A percentile compares a stretch with the other conserved stretches of the same genome.
phyloP scores from a whole-genome alignment of 2,888 invertebrate genomes.

The Hirtodrosophila trivittata region DNA sequence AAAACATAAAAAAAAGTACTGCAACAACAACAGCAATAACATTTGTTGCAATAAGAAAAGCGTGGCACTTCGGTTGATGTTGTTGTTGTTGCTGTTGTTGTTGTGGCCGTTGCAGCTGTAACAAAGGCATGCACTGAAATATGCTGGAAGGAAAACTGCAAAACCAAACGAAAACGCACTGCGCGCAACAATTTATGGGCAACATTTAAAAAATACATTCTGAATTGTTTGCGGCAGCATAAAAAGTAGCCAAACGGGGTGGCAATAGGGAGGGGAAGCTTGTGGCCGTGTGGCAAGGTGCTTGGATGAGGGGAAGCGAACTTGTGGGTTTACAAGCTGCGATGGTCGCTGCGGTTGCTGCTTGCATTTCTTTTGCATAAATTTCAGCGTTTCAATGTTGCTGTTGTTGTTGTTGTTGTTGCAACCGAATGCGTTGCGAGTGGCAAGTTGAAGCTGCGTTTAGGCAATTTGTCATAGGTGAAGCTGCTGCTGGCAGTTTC shows the following conservation, averaged over 20 bases:
- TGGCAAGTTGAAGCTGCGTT: conserved; percentile 60
- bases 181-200: conserved; percentile 77
- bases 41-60: conserved; percentile 57
- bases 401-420: conserved; percentile 5
- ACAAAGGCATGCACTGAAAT: conserved; percentile 68
- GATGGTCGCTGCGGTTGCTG: conserved; percentile 40
- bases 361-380: conserved; percentile 74
- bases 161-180: conserved; percentile 66
- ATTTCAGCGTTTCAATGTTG: conserved; percentile 56
- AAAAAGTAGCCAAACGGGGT: conserved; percentile 65
- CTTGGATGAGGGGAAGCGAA: too few species aligned
- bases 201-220: conserved; percentile 78
- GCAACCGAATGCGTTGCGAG: conserved; percentile 20
- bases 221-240: conserved; percentile 75
- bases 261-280: conserved; percentile 1
- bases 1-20: conserved; percentile 61
- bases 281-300: neutral
- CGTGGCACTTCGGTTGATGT: conserved; percentile 47
- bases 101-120: conserved; percentile 29
- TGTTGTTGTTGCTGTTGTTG: conserved; percentile 31
- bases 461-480: conserved; percentile 73
- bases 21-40: conserved; percentile 41
- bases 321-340: conserved; percentile 23
- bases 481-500: conserved; percentile 46
- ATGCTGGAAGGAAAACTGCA: conserved; percentile 58